Conservation (phyloP, 2,888 invertebrate genomes). For the Clivina fossor region DNA sequence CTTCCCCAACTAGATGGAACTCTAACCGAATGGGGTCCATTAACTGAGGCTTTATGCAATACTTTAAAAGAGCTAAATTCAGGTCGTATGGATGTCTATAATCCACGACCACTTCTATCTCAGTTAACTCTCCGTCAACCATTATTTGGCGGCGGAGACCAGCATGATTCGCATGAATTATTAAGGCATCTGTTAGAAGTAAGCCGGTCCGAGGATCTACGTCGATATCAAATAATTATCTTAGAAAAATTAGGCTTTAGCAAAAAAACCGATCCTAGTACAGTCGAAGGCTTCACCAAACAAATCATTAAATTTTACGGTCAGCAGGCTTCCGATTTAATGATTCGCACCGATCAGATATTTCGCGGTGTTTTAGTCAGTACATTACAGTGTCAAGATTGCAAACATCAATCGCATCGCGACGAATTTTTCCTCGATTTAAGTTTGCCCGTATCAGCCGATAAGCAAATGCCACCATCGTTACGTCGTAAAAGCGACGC, state of each 20-base stretch:
- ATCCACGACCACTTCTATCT: conserved; percentile 65
- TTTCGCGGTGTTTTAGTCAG: conserved; percentile 93
- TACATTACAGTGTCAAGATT: conserved; percentile 85
- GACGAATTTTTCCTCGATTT: conserved; percentile 94
- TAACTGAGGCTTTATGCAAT: conserved; percentile 69
- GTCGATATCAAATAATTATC: conserved; percentile 82
- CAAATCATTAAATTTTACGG: conserved; percentile 82
- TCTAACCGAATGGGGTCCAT: conserved; percentile 67
- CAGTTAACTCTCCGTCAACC: conserved; percentile 69
- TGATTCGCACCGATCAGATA: conserved; percentile 82
- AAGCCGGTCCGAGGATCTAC: conserved; percentile 72
- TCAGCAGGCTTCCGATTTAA: conserved; percentile 74
- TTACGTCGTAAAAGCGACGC: conserved; percentile 51
- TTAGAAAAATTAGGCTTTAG: conserved; percentile 70
- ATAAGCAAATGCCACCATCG: conserved; percentile 72
- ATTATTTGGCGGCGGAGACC: conserved; percentile 90
- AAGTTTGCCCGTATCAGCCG: conserved; percentile 84
- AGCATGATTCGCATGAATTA: conserved; percentile 96
- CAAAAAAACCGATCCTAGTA: conserved; percentile 73
- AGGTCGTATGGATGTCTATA: conserved; percentile 65
- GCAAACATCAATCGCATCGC: conserved; percentile 81
- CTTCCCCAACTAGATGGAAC: conserved; percentile 52
- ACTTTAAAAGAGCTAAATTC: conserved; percentile 69
- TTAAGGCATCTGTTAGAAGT: conserved; percentile 87
- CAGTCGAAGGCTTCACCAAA: conserved; percentile 73